Evolutionary conservation across 2,888 invertebrate genomes (phyloP).

Genomic region (Troides helena): DNA sequence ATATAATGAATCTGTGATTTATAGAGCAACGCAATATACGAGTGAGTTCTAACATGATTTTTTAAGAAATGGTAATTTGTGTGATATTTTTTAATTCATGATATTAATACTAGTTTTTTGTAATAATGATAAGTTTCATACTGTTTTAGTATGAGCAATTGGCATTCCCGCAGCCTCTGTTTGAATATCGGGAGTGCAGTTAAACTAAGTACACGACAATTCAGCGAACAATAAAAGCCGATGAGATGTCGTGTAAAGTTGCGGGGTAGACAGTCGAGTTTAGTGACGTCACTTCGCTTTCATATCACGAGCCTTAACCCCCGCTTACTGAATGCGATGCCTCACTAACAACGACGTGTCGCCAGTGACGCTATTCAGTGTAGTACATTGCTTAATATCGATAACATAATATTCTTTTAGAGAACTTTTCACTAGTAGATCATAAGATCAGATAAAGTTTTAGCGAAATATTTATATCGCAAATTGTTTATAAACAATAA

Average conservation of each 20-base stretch:
- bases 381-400: constrained; percentile 33
- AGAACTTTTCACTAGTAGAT: no score
- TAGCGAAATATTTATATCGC: no score
- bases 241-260: constrained; percentile 50
- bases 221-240: constrained; percentile 67
- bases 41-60: no score
- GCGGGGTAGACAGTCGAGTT: constrained; percentile 37
- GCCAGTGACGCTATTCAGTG: constrained; percentile 36
- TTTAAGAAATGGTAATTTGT: no score
- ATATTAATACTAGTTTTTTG: no score
- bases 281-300: constrained; percentile 72
- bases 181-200: constrained; percentile 68
- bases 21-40: no score
- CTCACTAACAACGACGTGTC: constrained; percentile 40
- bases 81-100: no score
- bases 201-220: constrained; percentile 76
- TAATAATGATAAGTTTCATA: no score
- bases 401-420: constrained; percentile 8
- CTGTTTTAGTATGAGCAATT: constrained; percentile 40
- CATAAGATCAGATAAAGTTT: no score
- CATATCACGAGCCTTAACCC: constrained; percentile 69
- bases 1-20: no score
- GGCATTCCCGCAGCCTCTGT: constrained; percentile 49
- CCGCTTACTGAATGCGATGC: constrained; percentile 46
- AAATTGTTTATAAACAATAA: no score